Conservation (phyloP, 2,797 vertebrate genomes). For the Steatocranus sp. region DNA sequence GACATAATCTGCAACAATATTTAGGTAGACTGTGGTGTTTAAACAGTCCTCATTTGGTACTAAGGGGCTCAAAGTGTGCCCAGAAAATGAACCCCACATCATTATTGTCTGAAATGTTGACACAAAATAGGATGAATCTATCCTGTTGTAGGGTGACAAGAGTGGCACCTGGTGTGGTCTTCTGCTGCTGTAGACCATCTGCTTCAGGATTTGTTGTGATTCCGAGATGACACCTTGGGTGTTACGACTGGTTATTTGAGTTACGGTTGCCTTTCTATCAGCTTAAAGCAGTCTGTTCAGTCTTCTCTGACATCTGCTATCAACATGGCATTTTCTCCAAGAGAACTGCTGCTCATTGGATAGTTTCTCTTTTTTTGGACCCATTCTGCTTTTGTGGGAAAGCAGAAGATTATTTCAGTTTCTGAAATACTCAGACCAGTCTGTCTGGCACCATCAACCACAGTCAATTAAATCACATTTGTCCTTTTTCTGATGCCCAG, state of each 20-base stretch:
- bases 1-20: neutral
- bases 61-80: neutral
- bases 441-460: neutral
- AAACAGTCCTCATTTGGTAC: neutral
- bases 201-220: neutral
- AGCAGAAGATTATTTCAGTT: neutral
- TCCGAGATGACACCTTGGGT: fast-evolving
- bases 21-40: neutral
- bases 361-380: neutral
- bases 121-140: neutral
- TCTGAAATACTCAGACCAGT: neutral
- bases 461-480: neutral
- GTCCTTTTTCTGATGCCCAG: neutral
- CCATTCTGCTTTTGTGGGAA: neutral
- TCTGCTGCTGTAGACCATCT: neutral
- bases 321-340: neutral
- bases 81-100: neutral
- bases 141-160: neutral
- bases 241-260: neutral
- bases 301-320: neutral
- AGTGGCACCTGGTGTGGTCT: neutral
- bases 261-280: neutral
- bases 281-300: neutral
- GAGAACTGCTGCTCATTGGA: neutral
- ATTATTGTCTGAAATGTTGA: neutral